Percentiles rank a stretch among this genome's conserved stretches.
Evolutionary conservation across 2,888 invertebrate genomes (phyloP).

Genomic region (Andrena bucephala): DNA sequence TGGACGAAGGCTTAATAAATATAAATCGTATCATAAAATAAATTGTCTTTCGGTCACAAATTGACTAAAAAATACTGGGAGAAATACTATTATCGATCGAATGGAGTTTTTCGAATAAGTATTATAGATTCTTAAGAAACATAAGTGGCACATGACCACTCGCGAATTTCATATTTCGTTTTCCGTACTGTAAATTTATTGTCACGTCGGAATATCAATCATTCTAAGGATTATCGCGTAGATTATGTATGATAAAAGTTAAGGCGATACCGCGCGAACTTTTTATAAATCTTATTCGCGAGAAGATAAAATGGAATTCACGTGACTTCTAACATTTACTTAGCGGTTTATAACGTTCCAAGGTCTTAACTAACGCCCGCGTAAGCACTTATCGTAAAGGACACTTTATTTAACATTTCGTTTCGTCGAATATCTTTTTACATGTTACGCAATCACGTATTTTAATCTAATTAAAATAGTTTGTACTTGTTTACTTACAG

Average conservation of each 20-base stretch:
- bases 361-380: constrained; percentile 23
- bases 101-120: constrained; percentile 19
- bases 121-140: neutral
- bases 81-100: constrained; percentile 2
- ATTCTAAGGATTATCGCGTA: neutral
- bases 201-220: neutral
- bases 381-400: neutral
- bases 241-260: neutral
- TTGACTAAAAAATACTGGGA: neutral
- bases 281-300: constrained; percentile 6
- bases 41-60: neutral
- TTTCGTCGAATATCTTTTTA: neutral
- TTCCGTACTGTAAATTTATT: constrained; percentile 4
- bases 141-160: constrained; percentile 21
- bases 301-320: neutral
- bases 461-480: neutral
- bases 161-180: constrained; percentile 6
- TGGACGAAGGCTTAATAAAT: neutral
- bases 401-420: neutral
- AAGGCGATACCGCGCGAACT: neutral
- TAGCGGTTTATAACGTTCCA: neutral
- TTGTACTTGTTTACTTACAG: neutral
- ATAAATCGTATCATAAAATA: neutral
- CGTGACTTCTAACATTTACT: constrained; percentile 24
- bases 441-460: neutral